Evolutionary conservation across 2,797 vertebrate species (phyloP).

Genomic region (Rhinogobio ventralis): DNA sequence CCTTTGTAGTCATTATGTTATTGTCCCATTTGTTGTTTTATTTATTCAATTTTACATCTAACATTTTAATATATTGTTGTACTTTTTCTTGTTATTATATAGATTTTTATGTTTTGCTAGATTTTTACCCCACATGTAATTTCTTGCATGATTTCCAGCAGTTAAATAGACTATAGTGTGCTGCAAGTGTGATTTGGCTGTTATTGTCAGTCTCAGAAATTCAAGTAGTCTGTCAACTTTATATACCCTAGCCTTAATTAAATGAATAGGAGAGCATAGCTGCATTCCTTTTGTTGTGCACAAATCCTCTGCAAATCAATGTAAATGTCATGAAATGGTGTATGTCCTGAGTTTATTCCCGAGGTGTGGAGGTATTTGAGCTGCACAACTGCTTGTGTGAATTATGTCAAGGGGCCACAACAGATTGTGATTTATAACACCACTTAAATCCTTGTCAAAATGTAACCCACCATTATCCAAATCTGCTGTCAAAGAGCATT

Average conservation of each 20-base stretch:
- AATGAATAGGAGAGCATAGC: neutral
- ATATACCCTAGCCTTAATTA: neutral
- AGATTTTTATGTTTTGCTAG: neutral
- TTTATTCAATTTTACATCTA: neutral
- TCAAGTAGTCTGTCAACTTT: neutral
- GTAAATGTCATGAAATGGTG: neutral
- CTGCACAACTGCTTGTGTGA: neutral
- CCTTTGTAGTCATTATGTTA: neutral
- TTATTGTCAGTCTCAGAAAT: neutral
- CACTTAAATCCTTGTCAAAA: conserved; percentile 28
- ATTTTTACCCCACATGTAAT: neutral
- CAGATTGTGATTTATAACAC: conserved; percentile 23
- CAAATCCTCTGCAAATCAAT: neutral
- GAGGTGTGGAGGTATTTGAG: conserved; percentile 4
- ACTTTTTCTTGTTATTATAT: neutral
- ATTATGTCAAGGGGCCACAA: neutral
- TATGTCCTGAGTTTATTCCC: neutral
- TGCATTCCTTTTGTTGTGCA: neutral
- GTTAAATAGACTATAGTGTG: neutral
- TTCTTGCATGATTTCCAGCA: neutral
- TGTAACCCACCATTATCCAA: neutral
- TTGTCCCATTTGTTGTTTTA: neutral
- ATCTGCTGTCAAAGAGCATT: neutral
- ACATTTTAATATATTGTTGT: neutral
- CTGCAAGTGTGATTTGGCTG: neutral